phyloP scores from a whole-genome alignment of 37 sponge, comb jelly and placozoan species.

The Hormiphora californensis region DNA sequence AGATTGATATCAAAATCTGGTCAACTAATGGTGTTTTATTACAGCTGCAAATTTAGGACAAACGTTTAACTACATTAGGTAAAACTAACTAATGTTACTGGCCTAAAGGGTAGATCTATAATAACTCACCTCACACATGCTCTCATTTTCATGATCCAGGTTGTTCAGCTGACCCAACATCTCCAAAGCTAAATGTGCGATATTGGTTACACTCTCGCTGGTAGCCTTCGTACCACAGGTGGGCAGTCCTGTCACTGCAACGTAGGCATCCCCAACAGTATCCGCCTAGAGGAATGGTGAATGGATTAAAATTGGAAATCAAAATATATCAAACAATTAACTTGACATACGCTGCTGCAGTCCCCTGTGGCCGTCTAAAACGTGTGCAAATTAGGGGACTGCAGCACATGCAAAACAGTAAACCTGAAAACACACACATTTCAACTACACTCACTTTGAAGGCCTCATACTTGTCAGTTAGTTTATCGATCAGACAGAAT shows the following conservation, averaged over 20 bases:
- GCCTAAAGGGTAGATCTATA: neutral
- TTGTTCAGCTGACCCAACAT: conserved; percentile 18
- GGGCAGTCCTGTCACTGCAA: neutral
- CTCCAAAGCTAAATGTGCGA: neutral
- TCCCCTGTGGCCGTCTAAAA: too few species aligned
- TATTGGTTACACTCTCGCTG: conserved; percentile 13
- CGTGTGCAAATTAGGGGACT: too few species aligned
- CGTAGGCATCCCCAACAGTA: conserved; percentile 14
- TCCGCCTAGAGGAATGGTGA: neutral
- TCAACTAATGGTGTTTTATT: too few species aligned
- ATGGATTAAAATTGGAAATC: neutral
- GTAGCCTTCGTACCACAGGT: neutral
- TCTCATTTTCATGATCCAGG: conserved; percentile 5
- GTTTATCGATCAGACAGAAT: neutral
- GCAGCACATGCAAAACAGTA: too few species aligned
- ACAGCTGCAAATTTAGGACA: too few species aligned
- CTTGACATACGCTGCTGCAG: too few species aligned
- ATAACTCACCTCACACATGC: conserved; percentile 1
- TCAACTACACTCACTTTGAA: neutral
- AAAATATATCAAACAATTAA: too few species aligned
- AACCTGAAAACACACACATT: neutral
- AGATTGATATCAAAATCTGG: too few species aligned
- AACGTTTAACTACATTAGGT: neutral
- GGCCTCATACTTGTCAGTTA: conserved; percentile 6
- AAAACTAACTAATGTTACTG: neutral